Percentiles rank a stretch among this genome's conserved stretches.
These are phyloP conservation scores for Myoxocephalus aenaeus DNA, from an alignment of 2,797 vertebrate species.

Conservation along the genomic window DNA sequence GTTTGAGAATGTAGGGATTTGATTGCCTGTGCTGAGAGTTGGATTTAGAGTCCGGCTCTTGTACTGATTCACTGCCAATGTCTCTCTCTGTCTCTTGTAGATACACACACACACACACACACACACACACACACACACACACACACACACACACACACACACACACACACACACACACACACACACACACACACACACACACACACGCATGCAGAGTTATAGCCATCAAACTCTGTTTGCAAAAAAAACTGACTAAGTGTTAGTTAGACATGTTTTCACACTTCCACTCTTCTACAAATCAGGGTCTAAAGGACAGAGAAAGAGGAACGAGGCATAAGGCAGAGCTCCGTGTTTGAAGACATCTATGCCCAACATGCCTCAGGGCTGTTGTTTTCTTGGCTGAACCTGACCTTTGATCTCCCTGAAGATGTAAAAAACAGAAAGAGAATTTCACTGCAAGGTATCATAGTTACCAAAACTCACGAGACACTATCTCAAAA, in stretches of 20 bases:
- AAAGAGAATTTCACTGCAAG: neutral
- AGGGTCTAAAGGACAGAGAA: neutral
- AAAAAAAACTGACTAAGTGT: neutral
- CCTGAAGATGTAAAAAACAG: neutral
- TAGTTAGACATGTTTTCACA: slow-evolving; percentile 19
- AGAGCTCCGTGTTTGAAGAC: neutral
- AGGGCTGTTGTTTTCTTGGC: neutral
- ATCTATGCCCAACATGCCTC: neutral
- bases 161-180: no score
- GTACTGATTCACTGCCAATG: slow-evolving; percentile 60
- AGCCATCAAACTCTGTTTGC: slow-evolving; percentile 4
- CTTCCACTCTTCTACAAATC: no score
- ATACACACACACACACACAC: neutral
- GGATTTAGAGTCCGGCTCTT: slow-evolving; percentile 23
- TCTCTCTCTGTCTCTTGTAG: slow-evolving; percentile 4
- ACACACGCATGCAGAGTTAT: neutral
- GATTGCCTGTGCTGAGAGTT: slow-evolving; percentile 8
- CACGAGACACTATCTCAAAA: neutral
- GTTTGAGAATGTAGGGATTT: slow-evolving; percentile 23
- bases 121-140: neutral
- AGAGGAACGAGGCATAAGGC: neutral
- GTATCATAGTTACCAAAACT: slow-evolving; percentile 1
- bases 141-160: slow-evolving; percentile 5
- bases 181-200: no score
- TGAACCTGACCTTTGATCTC: slow-evolving; percentile 15